Evolutionary conservation across 2,797 vertebrate genomes (phyloP), one percentile per base, ranked within the genome.

Genomic region (Coccyzus lansbergi): DNA sequence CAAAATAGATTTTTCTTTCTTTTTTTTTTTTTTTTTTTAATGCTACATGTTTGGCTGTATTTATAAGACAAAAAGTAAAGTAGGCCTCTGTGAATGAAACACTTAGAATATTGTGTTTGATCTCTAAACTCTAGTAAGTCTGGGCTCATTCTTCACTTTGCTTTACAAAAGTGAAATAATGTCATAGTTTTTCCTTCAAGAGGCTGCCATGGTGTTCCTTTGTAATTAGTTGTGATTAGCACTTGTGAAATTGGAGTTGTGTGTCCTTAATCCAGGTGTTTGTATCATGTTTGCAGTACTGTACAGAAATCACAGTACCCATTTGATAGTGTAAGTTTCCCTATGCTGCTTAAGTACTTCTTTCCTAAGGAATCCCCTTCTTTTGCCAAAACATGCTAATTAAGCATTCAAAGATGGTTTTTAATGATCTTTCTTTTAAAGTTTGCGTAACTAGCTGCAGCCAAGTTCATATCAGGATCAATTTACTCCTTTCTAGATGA

Each of bases 121-220:
- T 83, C 44, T 82, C 26, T 70, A 91, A 75, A 25, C 21, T 88
- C 46, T 74, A 87, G 4, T 88, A 91, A 88, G 7, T 72, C 38
- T 13, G 2, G 67, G 19, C 19, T 92, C 49, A 33, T 83, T 79
- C 75, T 85, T 94, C 31, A 44, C 38, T 92, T 86, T 70, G 26
- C 28, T 82, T 80, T 74, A 68, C 60, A 60, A 95, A 90, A 89
- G 89, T 77, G 82, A 89, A 94, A 85, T 91, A 88, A 79, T 92
- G 74, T 84, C 40, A 42, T 36, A 51, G 40, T 85, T 93, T 92
- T 74, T 83, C 40, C 77, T 84, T 51, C 16, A 0, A 88, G 67
- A 80, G 44, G 12, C 70, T 92, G 42, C 81, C 8, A 3, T 75
- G 33, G 34, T 3, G 5, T 92, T 89, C 65, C 51, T 67, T 65